Base-by-base conservation (phyloP, 2,797 vertebrate genomes). In the Sebastes kiyomatsui region DNA sequence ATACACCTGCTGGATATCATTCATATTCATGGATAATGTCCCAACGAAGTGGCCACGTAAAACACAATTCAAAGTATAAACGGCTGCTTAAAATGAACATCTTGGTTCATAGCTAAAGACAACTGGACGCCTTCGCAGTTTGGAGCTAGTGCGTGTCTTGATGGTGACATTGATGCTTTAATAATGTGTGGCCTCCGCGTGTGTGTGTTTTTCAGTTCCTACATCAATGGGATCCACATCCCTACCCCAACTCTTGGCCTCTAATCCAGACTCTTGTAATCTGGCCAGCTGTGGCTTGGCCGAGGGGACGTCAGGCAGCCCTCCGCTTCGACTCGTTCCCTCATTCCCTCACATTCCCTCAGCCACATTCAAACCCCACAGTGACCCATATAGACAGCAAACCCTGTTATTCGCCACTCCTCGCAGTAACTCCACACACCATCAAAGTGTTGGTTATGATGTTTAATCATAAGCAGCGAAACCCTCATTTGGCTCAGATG, bases 211-310 rank as follows among this genome's bases (percentile, higher is more conserved):
- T 60, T 68, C 42, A 58, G 73, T 74, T 81, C 62, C 74, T 42
- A 58, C 75, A 84, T 88, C 79, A 80, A 30, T 82, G 38, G 18
- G 74, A 84, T 86, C 86, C 83, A 70, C 82, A 78, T 86, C 85
- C 83, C 72, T 52, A 27, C 77, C 35, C 71, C 84, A 65, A 61
- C 46, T 56, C 55, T 55, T 46, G 86, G 80, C 90, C 86, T 93
- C 72, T 92, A 92, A 93, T 93, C 85, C 86, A 86, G 77, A 78
- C 66, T 71, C 87, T 84, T 88, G 88, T 90, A 88, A 91, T 92
- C 86, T 85, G 75, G 81, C 88, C 84, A 90, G 79, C 68, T 87
- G 91, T 64, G 92, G 89, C 1, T 87, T 85, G 85, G 82, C 67
- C 64, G 75, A 80, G 1, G 20, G 80, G 75, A 20, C 56, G 59